Percentiles rank a stretch among this genome's conserved stretches.
phyloP scores from a whole-genome alignment of 2,888 invertebrate species.

The Branchinecta sandiegonensis region DNA sequence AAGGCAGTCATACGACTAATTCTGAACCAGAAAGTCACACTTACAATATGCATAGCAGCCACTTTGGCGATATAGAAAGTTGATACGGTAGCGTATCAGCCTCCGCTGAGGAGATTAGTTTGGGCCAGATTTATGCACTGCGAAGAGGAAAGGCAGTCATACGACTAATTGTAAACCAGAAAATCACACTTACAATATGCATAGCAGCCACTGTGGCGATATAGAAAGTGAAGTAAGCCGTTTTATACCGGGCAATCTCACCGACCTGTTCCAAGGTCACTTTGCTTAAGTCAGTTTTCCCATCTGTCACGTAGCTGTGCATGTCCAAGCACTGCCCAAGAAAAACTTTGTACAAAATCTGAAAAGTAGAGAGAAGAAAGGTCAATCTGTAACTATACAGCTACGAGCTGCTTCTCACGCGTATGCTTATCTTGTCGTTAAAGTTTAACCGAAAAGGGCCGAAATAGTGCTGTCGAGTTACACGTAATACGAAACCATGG shows the following conservation, averaged over 20 bases:
- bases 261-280: not conserved
- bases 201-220: not conserved
- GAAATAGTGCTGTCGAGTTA: no score
- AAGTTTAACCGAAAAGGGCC: no score
- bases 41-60: conserved; percentile 12
- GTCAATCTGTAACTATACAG: not conserved
- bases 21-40: not conserved
- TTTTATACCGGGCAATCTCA: conserved; percentile 5
- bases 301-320: not conserved
- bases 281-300: conserved; percentile 2
- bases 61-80: not conserved
- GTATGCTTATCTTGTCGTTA: no score
- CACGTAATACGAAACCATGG: no score
- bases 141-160: no score
- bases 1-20: no score
- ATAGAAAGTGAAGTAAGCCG: conserved; percentile 1
- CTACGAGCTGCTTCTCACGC: no score
- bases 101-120: no score
- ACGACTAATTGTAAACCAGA: no score
- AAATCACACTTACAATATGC: conserved; percentile 7
- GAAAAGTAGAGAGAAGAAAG: not conserved
- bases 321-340: conserved; percentile 8
- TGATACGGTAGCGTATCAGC: no score
- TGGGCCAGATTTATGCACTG: no score
- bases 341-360: not conserved